Base-by-base conservation (phyloP, 2,888 invertebrate genomes). In the Marasmarcha lunaedactyla region DNA sequence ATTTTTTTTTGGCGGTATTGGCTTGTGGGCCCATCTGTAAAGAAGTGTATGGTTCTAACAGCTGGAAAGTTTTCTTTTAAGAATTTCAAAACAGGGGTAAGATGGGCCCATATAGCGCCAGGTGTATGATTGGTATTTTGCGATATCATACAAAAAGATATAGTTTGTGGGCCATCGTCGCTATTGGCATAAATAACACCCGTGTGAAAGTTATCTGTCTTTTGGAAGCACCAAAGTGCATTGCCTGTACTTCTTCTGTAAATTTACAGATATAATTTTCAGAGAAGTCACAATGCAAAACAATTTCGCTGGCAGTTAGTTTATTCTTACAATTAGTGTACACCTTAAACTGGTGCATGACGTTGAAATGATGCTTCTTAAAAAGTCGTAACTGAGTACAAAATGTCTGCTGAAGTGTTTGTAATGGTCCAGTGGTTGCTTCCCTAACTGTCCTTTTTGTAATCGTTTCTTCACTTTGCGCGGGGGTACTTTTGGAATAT, bases 1-100 rank as follows among this genome's bases (percentile, higher is more conserved):
- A 34, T 47, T 51, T 26, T 47, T 46, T 36, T 51, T 50, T 39
- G 10, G 48, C 50, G n/a, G 49, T 50, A 36, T n/a, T n/a, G n/a
- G n/a, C n/a, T n/a, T n/a, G n/a, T n/a, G n/a, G n/a, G n/a, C n/a
- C n/a, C n/a, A n/a, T 52, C 50, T 13, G 49, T 45, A 46, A 38
- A 48, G 11, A 43, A 43, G 33, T 46, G 48, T 7, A 44, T 26
- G 14, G 12, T 39, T 15, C n/a, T 25, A 5, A 41, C 30, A 11
- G 26, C 27, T 6, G 46, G 48, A 37, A 33, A 27, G 15, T 9
- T 27, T 11, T 40, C 11, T 20, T 42, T 50, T 7, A 39, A 30
- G 1, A 37, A 14, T 27, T 45, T 26, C 6, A 49, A 14, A 6
- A 49, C 15, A 11, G 45, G 47, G 11, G 20, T 27, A 1, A 49